These are phyloP conservation scores for Erannis defoliaria DNA, from an alignment of 2,888 invertebrate genomes.

Conservation along the genomic window DNA sequence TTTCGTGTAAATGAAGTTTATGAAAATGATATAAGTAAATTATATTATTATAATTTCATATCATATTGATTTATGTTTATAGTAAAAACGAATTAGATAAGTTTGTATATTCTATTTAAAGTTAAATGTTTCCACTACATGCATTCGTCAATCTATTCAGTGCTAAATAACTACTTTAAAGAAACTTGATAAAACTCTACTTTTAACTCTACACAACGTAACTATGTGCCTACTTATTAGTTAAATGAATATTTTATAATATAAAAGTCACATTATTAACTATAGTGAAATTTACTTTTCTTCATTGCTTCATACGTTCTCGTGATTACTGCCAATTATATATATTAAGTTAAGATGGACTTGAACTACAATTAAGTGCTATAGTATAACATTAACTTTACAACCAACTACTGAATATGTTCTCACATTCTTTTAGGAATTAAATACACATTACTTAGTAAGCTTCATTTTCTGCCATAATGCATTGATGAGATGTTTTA, in stretches of 20 bases:
- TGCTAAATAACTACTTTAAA: not conserved
- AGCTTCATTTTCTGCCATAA: constrained; percentile 24
- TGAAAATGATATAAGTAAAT: constrained; percentile 2
- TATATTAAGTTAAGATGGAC: constrained; percentile 14
- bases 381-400: constrained; percentile 1
- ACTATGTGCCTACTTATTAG: no score
- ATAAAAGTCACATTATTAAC: not conserved
- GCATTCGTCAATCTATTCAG: not conserved
- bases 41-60: not conserved
- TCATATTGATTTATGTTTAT: not conserved
- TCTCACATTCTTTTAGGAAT: constrained; percentile 14
- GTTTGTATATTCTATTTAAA: not conserved
- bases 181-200: no score
- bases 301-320: constrained; percentile 4
- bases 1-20: not conserved
- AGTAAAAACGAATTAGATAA: not conserved
- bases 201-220: no score
- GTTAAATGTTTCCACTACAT: not conserved
- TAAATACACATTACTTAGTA: not conserved
- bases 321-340: constrained; percentile 10
- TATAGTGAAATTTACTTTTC: constrained; percentile 4
- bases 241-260: no score
- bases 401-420: constrained; percentile 4
- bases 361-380: constrained; percentile 3
- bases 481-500: constrained; percentile 14